phyloP scores from a whole-genome alignment of 2,113 vertebrate species.

The Colius striatus region DNA sequence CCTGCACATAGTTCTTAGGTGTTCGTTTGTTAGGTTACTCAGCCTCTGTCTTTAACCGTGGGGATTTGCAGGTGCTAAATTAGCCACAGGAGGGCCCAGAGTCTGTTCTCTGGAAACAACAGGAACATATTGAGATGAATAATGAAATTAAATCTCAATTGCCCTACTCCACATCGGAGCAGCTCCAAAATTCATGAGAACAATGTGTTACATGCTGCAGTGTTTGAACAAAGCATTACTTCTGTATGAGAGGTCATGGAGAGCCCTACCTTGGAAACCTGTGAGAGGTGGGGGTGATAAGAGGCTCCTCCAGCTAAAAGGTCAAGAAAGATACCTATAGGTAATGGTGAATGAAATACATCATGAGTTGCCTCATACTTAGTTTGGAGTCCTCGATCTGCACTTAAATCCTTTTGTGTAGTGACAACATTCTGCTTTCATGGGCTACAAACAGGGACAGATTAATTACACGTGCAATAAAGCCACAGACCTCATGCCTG shows the following conservation, averaged over 20 bases:
- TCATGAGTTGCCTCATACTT: background rate
- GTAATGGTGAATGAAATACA: background rate
- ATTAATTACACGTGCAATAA: background rate
- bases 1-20: background rate
- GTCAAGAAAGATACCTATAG: background rate
- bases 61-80: conserved; percentile 45
- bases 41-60: background rate
- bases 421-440: background rate
- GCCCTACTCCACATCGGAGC: background rate
- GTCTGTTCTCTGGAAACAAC: background rate
- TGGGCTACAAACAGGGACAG: background rate
- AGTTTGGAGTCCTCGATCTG: background rate
- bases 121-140: conserved; percentile 46
- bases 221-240: background rate
- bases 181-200: conserved; percentile 37
- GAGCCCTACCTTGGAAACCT: background rate
- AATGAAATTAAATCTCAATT: conserved; percentile 53
- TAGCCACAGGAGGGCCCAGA: conserved; percentile 27
- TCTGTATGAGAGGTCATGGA: background rate
- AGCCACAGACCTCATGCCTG: background rate
- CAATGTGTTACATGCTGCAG: background rate
- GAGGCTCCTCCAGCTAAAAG: background rate
- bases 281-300: background rate
- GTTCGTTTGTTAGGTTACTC: background rate
- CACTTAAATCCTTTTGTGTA: background rate